phyloP scores from a whole-genome alignment of 2,113 vertebrate species.

The Scatophagus argus region DNA sequence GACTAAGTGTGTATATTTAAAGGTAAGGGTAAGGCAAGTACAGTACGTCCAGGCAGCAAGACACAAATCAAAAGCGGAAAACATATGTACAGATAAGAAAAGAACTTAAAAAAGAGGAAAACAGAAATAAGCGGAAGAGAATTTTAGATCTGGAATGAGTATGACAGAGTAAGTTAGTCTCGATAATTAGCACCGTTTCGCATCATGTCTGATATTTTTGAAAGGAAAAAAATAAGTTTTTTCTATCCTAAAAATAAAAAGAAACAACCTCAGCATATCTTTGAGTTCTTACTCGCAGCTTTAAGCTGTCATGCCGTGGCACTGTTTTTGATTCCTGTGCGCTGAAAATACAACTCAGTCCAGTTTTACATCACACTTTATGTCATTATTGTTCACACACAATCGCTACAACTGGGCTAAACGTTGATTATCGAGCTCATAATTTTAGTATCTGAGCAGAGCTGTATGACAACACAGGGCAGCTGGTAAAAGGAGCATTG shows the following conservation, averaged over 20 bases:
- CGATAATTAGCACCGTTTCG: neutral
- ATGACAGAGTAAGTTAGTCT: neutral
- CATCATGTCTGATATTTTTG: neutral
- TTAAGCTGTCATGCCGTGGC: neutral
- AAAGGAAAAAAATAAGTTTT: no score
- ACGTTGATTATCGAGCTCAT: neutral
- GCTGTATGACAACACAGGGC: neutral
- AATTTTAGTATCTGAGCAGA: neutral
- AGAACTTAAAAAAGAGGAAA: neutral
- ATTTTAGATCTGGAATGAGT: neutral
- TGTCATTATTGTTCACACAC: neutral
- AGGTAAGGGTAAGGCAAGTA: no score
- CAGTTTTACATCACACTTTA: neutral
- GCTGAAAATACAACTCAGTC: neutral
- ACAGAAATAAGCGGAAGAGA: neutral
- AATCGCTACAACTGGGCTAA: neutral
- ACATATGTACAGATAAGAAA: neutral
- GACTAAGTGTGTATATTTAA: slow-evolving; percentile 14
- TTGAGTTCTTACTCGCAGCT: neutral
- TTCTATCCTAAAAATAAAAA: no score
- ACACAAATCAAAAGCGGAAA: neutral
- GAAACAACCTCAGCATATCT: neutral
- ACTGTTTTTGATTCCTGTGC: neutral
- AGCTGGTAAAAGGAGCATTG: neutral
- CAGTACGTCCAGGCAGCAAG: neutral